These are phyloP conservation scores for Aphodius granarius DNA, from an alignment of 2,888 invertebrate genomes.

Conservation along the genomic window DNA sequence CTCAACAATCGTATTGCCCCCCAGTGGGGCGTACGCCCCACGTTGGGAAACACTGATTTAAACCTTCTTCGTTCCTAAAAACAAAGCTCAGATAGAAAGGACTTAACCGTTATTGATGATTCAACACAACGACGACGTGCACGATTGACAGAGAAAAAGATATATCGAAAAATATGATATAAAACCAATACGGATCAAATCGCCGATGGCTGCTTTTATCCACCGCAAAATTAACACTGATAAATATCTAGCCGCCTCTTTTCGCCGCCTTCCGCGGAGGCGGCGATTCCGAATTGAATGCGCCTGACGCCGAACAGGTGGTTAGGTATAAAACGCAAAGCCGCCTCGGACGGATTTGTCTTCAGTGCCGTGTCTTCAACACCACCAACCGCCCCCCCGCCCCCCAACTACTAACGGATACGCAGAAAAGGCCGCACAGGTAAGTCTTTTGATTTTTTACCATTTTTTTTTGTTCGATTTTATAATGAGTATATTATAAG, in stretches of 20 bases:
- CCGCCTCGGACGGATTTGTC: slow-evolving; percentile 26
- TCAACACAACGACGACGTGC: no score
- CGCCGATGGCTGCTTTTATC: slow-evolving; percentile 11
- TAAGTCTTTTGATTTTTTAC: slow-evolving; percentile 18
- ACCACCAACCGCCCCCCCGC: slow-evolving; percentile 19
- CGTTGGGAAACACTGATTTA: no score
- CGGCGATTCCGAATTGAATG: slow-evolving; percentile 34
- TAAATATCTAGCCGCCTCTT: slow-evolving; percentile 30
- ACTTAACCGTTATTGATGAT: no score
- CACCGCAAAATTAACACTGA: slow-evolving; percentile 15
- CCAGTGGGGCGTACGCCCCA: no score
- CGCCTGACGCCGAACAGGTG: slow-evolving; percentile 35
- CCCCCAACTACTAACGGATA: slow-evolving; percentile 17
- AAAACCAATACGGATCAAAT: neutral
- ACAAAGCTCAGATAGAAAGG: no score
- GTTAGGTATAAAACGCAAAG: slow-evolving; percentile 36
- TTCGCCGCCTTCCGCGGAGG: slow-evolving; percentile 29
- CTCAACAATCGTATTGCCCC: no score
- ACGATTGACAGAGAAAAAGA: no score
- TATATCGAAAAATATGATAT: no score
- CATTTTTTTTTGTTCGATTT: neutral
- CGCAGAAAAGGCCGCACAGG: slow-evolving; percentile 18
- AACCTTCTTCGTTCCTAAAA: no score
- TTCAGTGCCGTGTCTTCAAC: slow-evolving; percentile 33
- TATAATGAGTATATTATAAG: no score